These are phyloP conservation scores for Mizuhopecten yessoensis DNA, from an alignment of 1,140 invertebrate genomes.

Conservation along the genomic window DNA sequence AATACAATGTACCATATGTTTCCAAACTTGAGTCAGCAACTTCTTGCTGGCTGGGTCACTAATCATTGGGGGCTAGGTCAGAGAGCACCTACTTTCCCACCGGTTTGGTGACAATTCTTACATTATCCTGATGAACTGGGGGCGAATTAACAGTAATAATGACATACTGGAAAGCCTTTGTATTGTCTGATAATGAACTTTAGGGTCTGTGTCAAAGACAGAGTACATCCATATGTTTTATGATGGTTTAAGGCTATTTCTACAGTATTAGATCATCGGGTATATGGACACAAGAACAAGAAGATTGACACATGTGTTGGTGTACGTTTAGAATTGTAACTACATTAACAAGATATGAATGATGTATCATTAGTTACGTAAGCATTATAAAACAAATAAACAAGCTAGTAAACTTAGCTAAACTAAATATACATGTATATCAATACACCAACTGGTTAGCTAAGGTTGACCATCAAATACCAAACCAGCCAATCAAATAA, in stretches of 20 bases:
- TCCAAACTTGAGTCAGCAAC: background rate
- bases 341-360: background rate
- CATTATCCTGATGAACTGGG: slow-evolving; percentile 4
- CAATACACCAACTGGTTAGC: no score
- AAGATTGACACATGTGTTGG: background rate
- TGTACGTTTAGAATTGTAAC: background rate
- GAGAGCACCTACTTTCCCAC: slow-evolving; percentile 13
- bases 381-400: no score
- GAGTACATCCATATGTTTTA: background rate
- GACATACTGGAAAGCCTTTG: slow-evolving; percentile 14
- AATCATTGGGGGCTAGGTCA: slow-evolving; percentile 8
- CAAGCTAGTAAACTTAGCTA: no score
- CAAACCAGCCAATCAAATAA: no score
- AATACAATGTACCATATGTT: slow-evolving; percentile 35
- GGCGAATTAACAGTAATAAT: background rate
- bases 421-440: no score
- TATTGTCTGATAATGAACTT: slow-evolving; percentile 1
- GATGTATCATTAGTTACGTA: no score
- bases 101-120: background rate
- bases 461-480: no score
- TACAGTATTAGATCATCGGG: background rate
- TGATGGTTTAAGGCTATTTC: background rate
- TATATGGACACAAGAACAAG: background rate
- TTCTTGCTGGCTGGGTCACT: slow-evolving; percentile 8
- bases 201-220: background rate